Base-by-base conservation (phyloP, 2,113 vertebrate genomes). In the Onychostruthus taczanowskii region DNA sequence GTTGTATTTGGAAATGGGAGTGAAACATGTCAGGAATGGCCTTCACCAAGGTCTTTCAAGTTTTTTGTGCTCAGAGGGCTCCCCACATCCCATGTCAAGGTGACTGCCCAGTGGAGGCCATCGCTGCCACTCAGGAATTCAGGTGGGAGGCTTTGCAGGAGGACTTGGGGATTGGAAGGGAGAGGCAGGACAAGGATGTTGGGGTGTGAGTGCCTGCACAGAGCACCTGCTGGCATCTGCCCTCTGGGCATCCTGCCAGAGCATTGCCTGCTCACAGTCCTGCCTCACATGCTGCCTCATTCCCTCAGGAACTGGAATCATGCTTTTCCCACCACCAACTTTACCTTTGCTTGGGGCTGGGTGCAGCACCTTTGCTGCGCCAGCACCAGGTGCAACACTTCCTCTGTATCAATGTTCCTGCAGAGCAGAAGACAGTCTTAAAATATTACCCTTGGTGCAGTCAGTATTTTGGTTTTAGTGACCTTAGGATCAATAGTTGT, bases 221-320 rank as follows among this genome's bases (percentile, higher is more conserved):
- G 5, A 50, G 33, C 0, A 0, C 0, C 1, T 69, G 46, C n/a
- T 69, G 31, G 22, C 0, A 0, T 76, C 77, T 73, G 47, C 26
- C 20, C 30, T 31, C 33, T 2, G 4, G n/a, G 13, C 26, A 35
- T 56, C 23, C 14, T 86, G 18, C 44, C 23, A 59, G 20, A 41
- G 13, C 3, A 1, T 47, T 44, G 31, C 23, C 47, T 3, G 4
- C 39, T 56, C 68, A 16, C 39, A 3, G 0, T 33, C 73, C 68
- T 49, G 41, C 41, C 41, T 41, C 41, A 41, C 41, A 41, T 13
- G 23, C 13, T 88, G 67, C n/a, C 47, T 67, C 11, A 4, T 13
- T 33, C 12, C 24, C 18, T 61, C 23, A 35, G 28, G 26, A 91
- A 3, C 52, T 50, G 58, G 8, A 19, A 28, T 68, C 58, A 14